Percentiles rank a stretch among this genome's conserved stretches.
Evolutionary conservation across 2,113 vertebrate genomes (phyloP).

Genomic region (Oriolus oriolus): DNA sequence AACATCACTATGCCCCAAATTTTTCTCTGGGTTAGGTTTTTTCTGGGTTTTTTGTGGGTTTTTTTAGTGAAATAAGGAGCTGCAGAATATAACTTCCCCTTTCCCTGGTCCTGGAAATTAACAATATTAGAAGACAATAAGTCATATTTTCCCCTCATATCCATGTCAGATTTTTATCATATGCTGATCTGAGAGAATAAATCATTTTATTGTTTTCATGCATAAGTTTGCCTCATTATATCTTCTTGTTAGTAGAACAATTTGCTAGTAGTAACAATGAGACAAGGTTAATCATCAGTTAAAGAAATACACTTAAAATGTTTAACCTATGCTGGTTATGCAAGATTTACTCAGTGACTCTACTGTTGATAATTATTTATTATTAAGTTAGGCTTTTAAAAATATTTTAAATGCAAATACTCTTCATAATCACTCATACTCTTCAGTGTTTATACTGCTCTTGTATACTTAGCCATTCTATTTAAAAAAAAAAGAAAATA

Average conservation of each 20-base stretch:
- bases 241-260: background rate
- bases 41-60: too few species aligned
- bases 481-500: background rate
- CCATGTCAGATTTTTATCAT: background rate
- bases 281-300: background rate
- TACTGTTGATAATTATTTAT: background rate
- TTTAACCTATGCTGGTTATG: background rate
- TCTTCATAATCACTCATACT: background rate
- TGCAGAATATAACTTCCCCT: background rate
- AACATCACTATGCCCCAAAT: background rate
- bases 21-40: background rate
- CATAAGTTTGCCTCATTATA: background rate
- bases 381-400: background rate
- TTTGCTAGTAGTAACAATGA: background rate
- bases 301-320: background rate
- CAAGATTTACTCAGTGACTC: background rate
- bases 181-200: background rate
- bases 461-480: background rate
- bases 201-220: background rate
- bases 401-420: background rate
- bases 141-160: background rate
- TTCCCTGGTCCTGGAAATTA: background rate
- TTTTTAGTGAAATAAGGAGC: background rate
- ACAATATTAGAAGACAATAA: background rate
- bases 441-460: background rate